phyloP scores from a whole-genome alignment of 2,113 vertebrate genomes.

The Cyanoliseus patagonus region DNA sequence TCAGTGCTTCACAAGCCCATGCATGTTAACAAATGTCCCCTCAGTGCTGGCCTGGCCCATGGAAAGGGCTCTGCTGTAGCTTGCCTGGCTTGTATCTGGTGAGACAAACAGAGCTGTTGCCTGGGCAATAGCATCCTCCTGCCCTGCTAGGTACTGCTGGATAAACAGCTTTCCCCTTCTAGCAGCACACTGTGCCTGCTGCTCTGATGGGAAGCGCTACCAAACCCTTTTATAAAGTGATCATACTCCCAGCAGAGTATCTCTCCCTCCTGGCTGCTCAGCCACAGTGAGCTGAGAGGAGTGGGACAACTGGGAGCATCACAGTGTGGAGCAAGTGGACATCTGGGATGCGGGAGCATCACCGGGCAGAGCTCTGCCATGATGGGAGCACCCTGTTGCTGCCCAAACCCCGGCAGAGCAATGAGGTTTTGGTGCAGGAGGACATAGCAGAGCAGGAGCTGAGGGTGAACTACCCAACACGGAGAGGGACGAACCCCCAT shows the following conservation, averaged over 20 bases:
- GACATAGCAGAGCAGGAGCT: not conserved
- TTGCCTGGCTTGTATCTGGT: not conserved
- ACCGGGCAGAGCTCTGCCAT: not conserved
- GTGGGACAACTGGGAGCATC: accelerated
- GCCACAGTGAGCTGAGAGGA: not conserved
- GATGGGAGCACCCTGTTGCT: accelerated
- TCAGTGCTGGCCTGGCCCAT: accelerated
- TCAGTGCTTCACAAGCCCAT: accelerated
- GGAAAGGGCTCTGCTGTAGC: not conserved
- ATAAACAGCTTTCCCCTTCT: not conserved
- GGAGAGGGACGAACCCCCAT: accelerated
- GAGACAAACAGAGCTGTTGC: not conserved
- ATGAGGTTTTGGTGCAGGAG: not conserved
- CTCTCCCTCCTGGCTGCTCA: not conserved
- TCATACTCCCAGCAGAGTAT: no score
- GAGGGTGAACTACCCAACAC: not conserved
- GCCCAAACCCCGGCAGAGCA: accelerated
- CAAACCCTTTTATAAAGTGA: not conserved
- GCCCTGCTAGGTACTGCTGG: not conserved
- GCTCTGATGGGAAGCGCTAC: not conserved
- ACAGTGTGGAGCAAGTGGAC: accelerated
- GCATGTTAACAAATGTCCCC: not conserved
- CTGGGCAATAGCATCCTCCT: not conserved
- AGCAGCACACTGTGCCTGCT: not conserved
- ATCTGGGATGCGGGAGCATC: not conserved